Evolutionary conservation across 1,140 invertebrate genomes (phyloP), one percentile per base, ranked within the genome.

Genomic region (Drosophila suzukii): DNA sequence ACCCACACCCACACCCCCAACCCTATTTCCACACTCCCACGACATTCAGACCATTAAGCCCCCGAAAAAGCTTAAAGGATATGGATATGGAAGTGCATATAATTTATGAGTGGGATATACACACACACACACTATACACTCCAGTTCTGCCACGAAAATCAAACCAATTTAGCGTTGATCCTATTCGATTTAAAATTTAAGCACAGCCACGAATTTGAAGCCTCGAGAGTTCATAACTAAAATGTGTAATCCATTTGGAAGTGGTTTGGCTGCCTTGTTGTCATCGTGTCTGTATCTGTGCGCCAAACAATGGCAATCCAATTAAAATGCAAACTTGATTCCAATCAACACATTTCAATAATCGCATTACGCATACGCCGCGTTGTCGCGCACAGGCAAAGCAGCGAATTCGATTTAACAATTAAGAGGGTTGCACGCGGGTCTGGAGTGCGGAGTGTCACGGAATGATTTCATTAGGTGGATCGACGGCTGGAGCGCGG

Each of bases 281-380:
- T 24, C 54, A 24, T 20, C n/a, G 38, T 51, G 15, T 10, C n/a
- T 49, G 7, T 50, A 20, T 10, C n/a, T 17, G 32, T 34, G 11
- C 6, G 46, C 59, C 44, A 17, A 71, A 76, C 72, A 72, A 66
- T 75, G 58, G 13, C 60, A 78, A 88, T 51, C 58, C 70, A 86
- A 88, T 82, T 88, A 72, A 78, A 75, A 81, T 81, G 66, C 63
- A 76, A 84, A 80, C 78, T 68, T 65, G 54, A 84, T 80, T 83
- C 76, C 78, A 81, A 86, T 86, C 74, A 81, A 78, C 82, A 71
- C 79, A 78, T 78, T 75, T 63, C 73, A 76, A 75, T 82, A 82
- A 86, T 88, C 75, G 59, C 71, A 86, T 88, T 82, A 88, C 83
- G 66, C 55, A 88, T 88, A 83, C 83, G 75, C 43, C 66, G 59